A percentile compares a stretch with the other conserved stretches of the same genome.
Conservation (phyloP, 2,888 invertebrate genomes). For the Sarcophaga variegata region DNA sequence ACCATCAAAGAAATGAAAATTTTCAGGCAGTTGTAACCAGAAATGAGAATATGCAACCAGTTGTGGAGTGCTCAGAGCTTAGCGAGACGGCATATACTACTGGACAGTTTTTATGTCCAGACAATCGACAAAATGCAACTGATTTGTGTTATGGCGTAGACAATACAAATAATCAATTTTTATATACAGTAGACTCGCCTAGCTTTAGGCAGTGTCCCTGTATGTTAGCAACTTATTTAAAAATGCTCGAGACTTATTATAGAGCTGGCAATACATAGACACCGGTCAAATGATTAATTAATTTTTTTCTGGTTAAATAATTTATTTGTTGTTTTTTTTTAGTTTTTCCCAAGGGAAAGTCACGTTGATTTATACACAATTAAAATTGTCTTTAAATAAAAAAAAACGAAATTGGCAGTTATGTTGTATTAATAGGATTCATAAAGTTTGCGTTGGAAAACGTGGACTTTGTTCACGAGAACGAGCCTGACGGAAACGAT, state of each 20-base stretch:
- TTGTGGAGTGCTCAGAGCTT: background rate
- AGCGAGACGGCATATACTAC: background rate
- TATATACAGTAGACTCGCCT: conserved; percentile 47
- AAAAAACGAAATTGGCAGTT: background rate
- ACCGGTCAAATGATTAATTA: background rate
- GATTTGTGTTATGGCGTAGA: too few species aligned
- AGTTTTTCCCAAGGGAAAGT: conserved; percentile 13
- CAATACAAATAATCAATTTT: background rate
- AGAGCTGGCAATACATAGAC: background rate
- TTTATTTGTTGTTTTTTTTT: conserved; percentile 49
- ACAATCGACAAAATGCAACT: background rate
- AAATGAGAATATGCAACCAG: background rate
- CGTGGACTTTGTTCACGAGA: conserved; percentile 74
- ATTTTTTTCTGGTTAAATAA: conserved; percentile 10
- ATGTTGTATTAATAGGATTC: conserved; percentile 10
- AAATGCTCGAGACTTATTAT: conserved; percentile 59
- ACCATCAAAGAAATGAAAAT: background rate
- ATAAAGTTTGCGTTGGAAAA: conserved; percentile 69
- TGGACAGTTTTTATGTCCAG: background rate
- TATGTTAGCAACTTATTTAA: conserved; percentile 73
- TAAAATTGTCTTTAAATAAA: conserved; percentile 2
- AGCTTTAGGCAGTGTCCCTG: conserved; percentile 73
- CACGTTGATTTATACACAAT: background rate
- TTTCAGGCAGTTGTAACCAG: conserved; percentile 8
- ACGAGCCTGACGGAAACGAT: conserved; percentile 79